Evolutionary conservation across 2,888 invertebrate species (phyloP), one percentile per base, ranked within the genome.

Genomic region (Parnassius glacialis): DNA sequence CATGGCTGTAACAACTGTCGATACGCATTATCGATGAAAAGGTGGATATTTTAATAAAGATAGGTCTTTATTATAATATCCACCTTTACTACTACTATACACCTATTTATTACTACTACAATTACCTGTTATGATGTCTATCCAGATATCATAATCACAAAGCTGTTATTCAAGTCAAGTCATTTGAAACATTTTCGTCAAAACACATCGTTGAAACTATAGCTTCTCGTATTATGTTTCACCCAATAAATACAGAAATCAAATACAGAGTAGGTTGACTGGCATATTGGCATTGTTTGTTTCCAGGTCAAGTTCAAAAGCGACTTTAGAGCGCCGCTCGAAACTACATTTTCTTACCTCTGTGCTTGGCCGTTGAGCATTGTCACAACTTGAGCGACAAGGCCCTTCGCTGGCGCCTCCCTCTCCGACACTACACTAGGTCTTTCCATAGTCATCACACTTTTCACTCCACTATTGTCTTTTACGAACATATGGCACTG

Each of bases 311-410:
- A 52, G 58, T 43, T 58, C 44, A 25, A 34, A 10, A 20, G 44
- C 45, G 20, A n/a, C 10, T 48, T 44, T 43, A 12, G n/a, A 34
- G 52, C n/a, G 43, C 34, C 25, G 52, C 34, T 11, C 34, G 51
- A 20, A 44, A 20, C 16, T 20, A 43, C 20, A 51, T 51, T 44
- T 11, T 12, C 86, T 52, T 86, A 91, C 90, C 87, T 89, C 70
- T 90, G 89, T 65, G 90, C 89, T 74, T 91, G 90, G 70, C 86
- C 88, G 74, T 92, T 92, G 53, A 92, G 87, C 87, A 92, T 90
- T 42, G 92, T 92, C 71, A 92, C 91, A 71, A 92, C 91, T 75
- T 92, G 92, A 54, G 92, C 92, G 75, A 92, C 92, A 25, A 91
- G 87, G 65, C 92, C 92, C 67, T 91, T 91, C 48, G 84, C 82